phyloP scores from a whole-genome alignment of 2,888 invertebrate species.

The Halictus ligatus region DNA sequence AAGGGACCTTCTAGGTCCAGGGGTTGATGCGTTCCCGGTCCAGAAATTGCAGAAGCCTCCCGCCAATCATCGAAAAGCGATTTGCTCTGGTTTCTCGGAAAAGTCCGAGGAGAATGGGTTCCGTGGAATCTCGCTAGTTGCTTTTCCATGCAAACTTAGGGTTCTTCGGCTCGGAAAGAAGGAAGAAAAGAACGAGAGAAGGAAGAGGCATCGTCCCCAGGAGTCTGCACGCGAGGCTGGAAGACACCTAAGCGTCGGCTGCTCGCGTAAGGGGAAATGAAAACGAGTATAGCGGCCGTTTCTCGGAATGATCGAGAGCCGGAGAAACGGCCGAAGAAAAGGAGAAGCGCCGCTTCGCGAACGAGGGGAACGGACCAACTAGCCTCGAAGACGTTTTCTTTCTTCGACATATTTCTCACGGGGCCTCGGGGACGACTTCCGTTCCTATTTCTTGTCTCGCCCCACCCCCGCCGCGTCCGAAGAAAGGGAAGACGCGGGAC shows the following conservation, averaged over 20 bases:
- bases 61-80: not conserved
- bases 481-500: slow-evolving; percentile 48
- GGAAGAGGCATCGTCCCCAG: not conserved
- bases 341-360: slow-evolving; percentile 40
- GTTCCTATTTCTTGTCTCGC: slow-evolving; percentile 62
- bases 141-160: not conserved
- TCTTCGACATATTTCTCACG: slow-evolving; percentile 68
- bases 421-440: slow-evolving; percentile 61
- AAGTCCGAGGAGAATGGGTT: not conserved
- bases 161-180: not conserved
- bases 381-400: slow-evolving; percentile 60
- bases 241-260: slow-evolving; percentile 29
- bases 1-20: too few species aligned
- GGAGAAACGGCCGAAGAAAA: slow-evolving; percentile 57
- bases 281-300: slow-evolving; percentile 77
- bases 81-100: not conserved
- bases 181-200: not conserved
- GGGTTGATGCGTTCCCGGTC: not conserved
- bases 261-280: slow-evolving; percentile 82
- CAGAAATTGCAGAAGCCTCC: not conserved
- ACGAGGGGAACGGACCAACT: slow-evolving; percentile 24
- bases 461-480: not conserved
- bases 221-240: slow-evolving; percentile 38
- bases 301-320: slow-evolving; percentile 74
- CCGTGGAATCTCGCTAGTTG: not conserved